phyloP scores from a whole-genome alignment of 2,888 invertebrate genomes.

The Auanema sp. region DNA sequence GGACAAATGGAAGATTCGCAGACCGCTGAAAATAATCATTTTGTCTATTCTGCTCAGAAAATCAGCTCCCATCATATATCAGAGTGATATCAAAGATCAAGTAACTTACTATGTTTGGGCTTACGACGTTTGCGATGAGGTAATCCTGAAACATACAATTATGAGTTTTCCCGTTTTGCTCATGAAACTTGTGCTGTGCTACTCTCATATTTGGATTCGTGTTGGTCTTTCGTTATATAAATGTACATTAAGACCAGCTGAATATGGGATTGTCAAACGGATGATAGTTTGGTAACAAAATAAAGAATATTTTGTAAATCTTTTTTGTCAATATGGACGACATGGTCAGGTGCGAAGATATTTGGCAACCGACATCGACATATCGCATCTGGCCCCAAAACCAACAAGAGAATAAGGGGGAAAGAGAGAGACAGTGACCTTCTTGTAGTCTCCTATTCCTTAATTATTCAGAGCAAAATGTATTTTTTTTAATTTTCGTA shows the following conservation, averaged over 20 bases:
- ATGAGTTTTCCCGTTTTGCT: background rate
- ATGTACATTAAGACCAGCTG: too few relatives aligned
- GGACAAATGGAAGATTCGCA: slow-evolving; percentile 45
- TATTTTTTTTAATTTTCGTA: background rate
- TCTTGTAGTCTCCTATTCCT: background rate
- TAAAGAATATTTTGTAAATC: too few relatives aligned
- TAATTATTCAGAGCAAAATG: slow-evolving; percentile 1
- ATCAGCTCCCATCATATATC: too few relatives aligned
- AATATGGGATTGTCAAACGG: too few relatives aligned
- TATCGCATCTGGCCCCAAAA: too few relatives aligned
- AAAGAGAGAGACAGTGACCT: too few relatives aligned
- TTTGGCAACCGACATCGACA: too few relatives aligned
- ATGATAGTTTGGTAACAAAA: too few relatives aligned
- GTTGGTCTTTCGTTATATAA: too few relatives aligned
- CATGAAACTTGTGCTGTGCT: background rate
- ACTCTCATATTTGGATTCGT: background rate
- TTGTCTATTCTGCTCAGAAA: background rate
- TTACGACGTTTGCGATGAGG: slow-evolving; percentile 34
- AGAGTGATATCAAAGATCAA: background rate
- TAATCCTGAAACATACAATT: slow-evolving; percentile 19
- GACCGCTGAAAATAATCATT: slow-evolving; percentile 30
- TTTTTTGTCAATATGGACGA: too few relatives aligned
- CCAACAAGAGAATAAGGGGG: too few relatives aligned
- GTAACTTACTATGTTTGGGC: slow-evolving; percentile 26
- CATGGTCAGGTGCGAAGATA: too few relatives aligned